These are phyloP conservation scores for Acanthiza pusilla DNA, from an alignment of 2,797 vertebrate species.

Conservation along the genomic window DNA sequence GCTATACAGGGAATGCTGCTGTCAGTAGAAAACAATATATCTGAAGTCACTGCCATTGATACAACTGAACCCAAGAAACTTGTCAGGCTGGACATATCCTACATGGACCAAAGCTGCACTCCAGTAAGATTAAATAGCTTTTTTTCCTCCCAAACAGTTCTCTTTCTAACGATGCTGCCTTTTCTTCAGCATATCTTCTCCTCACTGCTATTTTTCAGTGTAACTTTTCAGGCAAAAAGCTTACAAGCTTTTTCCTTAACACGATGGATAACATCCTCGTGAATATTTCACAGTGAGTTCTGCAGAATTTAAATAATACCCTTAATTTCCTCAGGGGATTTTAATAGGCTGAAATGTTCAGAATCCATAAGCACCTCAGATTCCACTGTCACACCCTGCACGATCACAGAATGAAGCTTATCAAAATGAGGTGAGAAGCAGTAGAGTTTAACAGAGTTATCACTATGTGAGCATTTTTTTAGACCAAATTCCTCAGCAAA, in stretches of 20 bases:
- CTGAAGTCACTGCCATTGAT: not conserved
- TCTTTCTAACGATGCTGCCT: not conserved
- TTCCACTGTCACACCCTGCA: not conserved
- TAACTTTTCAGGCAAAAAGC: not conserved
- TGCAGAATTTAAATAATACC: not conserved
- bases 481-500: not conserved
- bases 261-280: not conserved
- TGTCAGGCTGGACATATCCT: not conserved
- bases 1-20: not conserved
- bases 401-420: not conserved
- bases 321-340: not conserved
- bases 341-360: not conserved
- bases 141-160: not conserved
- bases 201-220: not conserved
- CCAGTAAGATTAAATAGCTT: not conserved
- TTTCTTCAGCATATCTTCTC: not conserved
- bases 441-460: not conserved
- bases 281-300: not conserved
- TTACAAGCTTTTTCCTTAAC: not conserved
- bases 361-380: not conserved
- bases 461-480: not conserved
- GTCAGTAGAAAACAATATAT: not conserved
- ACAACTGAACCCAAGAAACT: not conserved
- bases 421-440: not conserved
- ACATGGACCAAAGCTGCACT: not conserved